Evolutionary conservation across 2,113 vertebrate genomes (phyloP).

Genomic region (Cettia cetti): DNA sequence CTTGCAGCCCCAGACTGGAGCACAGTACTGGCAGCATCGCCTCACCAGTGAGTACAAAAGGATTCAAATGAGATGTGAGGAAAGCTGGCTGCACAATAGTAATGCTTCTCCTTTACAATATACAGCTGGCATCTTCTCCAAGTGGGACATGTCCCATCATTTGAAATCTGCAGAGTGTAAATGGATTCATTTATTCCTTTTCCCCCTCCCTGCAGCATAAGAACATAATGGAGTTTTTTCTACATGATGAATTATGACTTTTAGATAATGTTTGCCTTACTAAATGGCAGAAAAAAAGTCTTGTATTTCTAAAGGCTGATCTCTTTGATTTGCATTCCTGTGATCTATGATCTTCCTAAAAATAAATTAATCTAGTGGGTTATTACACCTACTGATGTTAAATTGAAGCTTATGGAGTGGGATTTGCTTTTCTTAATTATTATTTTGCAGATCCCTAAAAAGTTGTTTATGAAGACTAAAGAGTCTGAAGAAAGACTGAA

Average conservation of each 20-base stretch:
- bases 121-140: neutral
- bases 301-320: neutral
- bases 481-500: neutral
- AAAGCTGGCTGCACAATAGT: neutral
- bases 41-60: neutral
- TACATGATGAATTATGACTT: neutral
- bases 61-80: neutral
- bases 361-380: neutral
- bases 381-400: neutral
- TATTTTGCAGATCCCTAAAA: neutral
- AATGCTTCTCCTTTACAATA: neutral
- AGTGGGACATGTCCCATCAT: neutral
- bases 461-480: neutral
- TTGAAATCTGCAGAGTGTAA: neutral
- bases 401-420: neutral
- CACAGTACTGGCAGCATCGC: rapidly evolving
- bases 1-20: neutral
- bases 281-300: neutral
- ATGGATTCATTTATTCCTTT: neutral
- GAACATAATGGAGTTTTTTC: neutral
- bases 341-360: neutral
- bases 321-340: neutral
- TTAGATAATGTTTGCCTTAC: neutral
- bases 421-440: neutral
- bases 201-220: neutral